Conservation (phyloP, 2,888 invertebrate genomes). For the Pandemis heparana region DNA sequence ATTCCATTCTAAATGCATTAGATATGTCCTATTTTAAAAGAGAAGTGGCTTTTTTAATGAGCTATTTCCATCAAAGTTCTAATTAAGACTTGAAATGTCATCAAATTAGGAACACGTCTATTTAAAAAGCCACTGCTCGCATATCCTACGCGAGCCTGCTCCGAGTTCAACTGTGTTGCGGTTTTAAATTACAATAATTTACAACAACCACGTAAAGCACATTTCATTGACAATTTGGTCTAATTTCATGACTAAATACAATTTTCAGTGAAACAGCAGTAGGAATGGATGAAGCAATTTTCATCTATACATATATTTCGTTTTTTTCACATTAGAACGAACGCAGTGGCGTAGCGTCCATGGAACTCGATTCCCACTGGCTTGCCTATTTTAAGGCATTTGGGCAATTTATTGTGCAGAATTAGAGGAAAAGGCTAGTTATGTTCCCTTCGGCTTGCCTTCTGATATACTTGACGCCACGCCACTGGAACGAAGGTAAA, state of each 20-base stretch:
- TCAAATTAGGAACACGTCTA: background rate
- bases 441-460: no score
- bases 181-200: background rate
- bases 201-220: background rate
- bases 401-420: no score
- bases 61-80: background rate
- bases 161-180: background rate
- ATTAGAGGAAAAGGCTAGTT: no score
- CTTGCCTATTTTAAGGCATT: no score
- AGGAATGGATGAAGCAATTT: no score
- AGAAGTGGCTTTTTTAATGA: background rate
- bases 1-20: slow-evolving; percentile 36
- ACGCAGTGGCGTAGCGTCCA: no score
- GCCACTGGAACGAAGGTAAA: no score
- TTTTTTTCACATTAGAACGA: no score
- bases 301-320: no score
- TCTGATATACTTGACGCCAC: no score
- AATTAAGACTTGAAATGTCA: background rate
- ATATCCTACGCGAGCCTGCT: slow-evolving; percentile 18
- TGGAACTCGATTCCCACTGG: no score
- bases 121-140: background rate
- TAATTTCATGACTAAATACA: background rate
- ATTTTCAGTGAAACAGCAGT: background rate
- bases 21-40: slow-evolving; percentile 25
- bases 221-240: slow-evolving; percentile 2